Conservation (phyloP, 1,140 invertebrate species). For the Anastatus disparis region DNA sequence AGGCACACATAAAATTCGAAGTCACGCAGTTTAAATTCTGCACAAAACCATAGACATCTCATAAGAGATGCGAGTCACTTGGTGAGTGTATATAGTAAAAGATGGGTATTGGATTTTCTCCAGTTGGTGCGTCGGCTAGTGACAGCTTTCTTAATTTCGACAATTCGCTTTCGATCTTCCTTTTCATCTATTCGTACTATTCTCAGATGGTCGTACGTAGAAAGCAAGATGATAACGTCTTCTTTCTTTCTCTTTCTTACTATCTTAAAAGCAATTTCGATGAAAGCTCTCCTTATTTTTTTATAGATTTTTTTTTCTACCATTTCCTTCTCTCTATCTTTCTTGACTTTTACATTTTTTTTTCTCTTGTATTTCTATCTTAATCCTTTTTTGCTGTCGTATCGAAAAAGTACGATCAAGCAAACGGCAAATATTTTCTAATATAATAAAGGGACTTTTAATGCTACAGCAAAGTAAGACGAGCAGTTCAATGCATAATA, state of each 20-base stretch:
- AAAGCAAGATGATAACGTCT: constrained; percentile 23
- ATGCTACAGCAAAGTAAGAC: too few relatives aligned
- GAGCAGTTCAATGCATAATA: too few relatives aligned
- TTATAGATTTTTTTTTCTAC: not conserved
- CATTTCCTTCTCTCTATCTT: constrained; percentile 4
- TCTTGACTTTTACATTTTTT: not conserved
- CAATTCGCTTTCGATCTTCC: constrained; percentile 33
- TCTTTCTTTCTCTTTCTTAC: not conserved
- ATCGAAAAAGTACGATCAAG: not conserved
- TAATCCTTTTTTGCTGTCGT: not conserved
- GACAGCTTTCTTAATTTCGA: constrained; percentile 47
- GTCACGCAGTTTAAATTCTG: too few relatives aligned
- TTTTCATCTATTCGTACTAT: constrained; percentile 31
- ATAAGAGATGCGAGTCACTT: too few relatives aligned
- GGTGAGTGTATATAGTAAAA: too few relatives aligned
- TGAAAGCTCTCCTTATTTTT: constrained; percentile 25
- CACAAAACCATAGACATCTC: too few relatives aligned
- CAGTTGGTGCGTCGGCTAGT: constrained; percentile 15
- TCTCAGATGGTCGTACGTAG: not conserved
- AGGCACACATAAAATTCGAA: too few relatives aligned
- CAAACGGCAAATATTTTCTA: constrained; percentile 20
- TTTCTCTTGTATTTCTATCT: not conserved
- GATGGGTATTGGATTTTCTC: constrained; percentile 42
- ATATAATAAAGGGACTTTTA: too few relatives aligned
- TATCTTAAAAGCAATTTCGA: constrained; percentile 32